Evolutionary conservation across 2,113 vertebrate species (phyloP), one percentile per base, ranked within the genome.

Genomic region (Gadus chalcogrammus): DNA sequence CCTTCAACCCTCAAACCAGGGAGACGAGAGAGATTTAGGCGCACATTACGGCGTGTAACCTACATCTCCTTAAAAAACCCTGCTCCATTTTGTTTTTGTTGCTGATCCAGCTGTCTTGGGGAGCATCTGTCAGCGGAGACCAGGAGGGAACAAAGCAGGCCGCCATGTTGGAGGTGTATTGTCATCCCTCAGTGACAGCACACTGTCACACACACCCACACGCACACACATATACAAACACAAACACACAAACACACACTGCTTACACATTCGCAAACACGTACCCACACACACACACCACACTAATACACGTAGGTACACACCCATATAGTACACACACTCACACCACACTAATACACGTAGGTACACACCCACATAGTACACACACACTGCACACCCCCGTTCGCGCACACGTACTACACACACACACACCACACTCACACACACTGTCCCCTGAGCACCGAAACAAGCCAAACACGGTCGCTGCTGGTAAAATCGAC

Each of bases 181-280:
- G 85, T 85, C 89, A 87, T 88, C 84, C 72, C 84, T 90, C 88
- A 86, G 77, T 84, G 88, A 89, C 85, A 85, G 88, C 79, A 83
- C 80, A 82, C 78, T 88, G 86, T 86, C 81, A 89, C 78, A 82
- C 79, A 86, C 75, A 86, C 78, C 71, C 31, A 6, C 31, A 31
- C 31, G 5, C 3, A 31, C 5, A 9, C 7, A 48, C 7, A 13
- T 9, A 13, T 2, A 48, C 42, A 48, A 2, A 13, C 42, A 48
- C 42, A 48, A 4, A 31, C 31, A 31, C 31, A 31, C 1, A 31
- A 2, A 31, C 31, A 31, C 72, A 78, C 78, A 65, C 75, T 83
- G 31, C 31, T 31, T 3, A 31, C 31, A 31, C 31, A 6, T 31
- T 5, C 31, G 5, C 31, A 31, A 31, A 48, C 42, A 48, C 42